Evolutionary conservation across 2,113 vertebrate genomes (phyloP).

Genomic region (Thamnophis sirtalis): DNA sequence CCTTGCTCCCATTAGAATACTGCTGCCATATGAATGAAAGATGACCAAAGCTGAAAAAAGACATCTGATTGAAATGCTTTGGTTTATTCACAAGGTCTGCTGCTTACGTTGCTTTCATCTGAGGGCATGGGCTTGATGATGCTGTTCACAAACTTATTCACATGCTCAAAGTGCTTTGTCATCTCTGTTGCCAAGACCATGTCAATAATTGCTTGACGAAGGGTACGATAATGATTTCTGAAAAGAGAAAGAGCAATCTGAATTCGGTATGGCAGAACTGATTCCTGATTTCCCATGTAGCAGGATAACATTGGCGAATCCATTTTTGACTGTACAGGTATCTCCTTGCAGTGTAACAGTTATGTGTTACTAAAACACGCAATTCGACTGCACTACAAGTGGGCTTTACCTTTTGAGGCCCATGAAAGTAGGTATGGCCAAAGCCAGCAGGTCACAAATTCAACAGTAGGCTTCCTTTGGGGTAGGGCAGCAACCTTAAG

Average conservation of each 20-base stretch:
- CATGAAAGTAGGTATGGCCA: neutral
- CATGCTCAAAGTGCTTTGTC: slow-evolving; percentile 95
- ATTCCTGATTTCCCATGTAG: neutral
- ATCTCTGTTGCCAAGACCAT: slow-evolving; percentile 98
- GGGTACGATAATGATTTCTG: slow-evolving; percentile 88
- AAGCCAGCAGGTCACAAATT: neutral
- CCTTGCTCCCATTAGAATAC: neutral
- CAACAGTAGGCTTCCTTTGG: neutral
- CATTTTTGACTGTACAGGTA: neutral
- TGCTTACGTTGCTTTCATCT: slow-evolving; percentile 77
- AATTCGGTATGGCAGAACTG: neutral
- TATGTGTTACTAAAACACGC: neutral
- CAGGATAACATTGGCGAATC: neutral
- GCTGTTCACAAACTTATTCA: slow-evolving; percentile 97
- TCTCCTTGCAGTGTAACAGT: neutral
- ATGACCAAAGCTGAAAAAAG: neutral
- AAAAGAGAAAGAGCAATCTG: slow-evolving; percentile 30
- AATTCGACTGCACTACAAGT: neutral
- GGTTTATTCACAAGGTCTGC: neutral
- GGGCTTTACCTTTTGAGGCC: neutral
- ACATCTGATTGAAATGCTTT: neutral
- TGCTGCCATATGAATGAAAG: neutral
- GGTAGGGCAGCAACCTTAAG: neutral
- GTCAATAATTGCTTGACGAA: slow-evolving; percentile 93
- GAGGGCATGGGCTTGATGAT: slow-evolving; percentile 89